Conservation (phyloP, 2,113 vertebrate species). For the Centropristis striata region DNA sequence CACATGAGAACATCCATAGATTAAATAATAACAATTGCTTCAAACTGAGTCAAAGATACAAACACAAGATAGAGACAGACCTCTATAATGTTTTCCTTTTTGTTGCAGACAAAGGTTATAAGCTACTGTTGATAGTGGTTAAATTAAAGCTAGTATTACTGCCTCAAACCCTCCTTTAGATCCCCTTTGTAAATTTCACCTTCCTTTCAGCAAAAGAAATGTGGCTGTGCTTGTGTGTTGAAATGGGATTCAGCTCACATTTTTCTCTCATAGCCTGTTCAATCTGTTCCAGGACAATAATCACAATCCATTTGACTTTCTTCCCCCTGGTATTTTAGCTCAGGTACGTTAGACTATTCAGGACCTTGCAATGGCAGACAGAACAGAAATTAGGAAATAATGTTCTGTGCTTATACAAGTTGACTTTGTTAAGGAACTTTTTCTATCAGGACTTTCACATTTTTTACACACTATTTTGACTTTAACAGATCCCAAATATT, state of each 20-base stretch:
- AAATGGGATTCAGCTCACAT: constrained; percentile 92
- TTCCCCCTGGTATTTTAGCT: constrained; percentile 91
- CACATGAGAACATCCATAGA: neutral
- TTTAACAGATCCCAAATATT: neutral
- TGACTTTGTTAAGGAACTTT: constrained; percentile 51
- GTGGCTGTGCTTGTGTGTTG: constrained; percentile 84
- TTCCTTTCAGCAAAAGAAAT: constrained; percentile 79
- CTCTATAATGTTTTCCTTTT: constrained; percentile 37
- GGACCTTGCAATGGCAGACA: constrained; percentile 71
- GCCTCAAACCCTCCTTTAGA: constrained; percentile 55
- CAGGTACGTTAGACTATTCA: constrained; percentile 78
- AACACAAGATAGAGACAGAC: neutral
- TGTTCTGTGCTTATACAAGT: constrained; percentile 29
- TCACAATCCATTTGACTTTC: constrained; percentile 92
- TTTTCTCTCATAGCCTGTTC: constrained; percentile 88
- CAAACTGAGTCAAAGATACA: constrained; percentile 11
- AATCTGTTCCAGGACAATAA: constrained; percentile 95
- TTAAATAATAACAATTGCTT: neutral
- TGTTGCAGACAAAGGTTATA: constrained; percentile 50
- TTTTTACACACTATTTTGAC: constrained; percentile 1
- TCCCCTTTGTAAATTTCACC: constrained; percentile 74
- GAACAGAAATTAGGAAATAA: constrained; percentile 63
- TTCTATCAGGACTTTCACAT: neutral
- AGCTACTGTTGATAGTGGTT: constrained; percentile 50
- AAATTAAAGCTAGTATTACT: constrained; percentile 56